These are phyloP conservation scores for Chiloscyllium punctatum DNA, from an alignment of 2,797 vertebrate species.

Conservation along the genomic window DNA sequence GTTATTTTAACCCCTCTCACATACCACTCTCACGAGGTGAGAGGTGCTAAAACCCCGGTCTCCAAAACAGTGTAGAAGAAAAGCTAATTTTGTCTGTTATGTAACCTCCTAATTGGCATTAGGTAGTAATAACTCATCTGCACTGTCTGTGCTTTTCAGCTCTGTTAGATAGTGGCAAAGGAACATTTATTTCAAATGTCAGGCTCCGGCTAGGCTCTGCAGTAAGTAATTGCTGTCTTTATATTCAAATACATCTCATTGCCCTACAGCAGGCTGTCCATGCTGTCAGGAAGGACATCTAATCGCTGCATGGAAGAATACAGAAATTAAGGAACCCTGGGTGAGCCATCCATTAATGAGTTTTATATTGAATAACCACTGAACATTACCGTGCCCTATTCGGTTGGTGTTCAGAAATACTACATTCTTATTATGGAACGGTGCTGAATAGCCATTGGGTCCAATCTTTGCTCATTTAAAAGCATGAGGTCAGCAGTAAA, in stretches of 20 bases:
- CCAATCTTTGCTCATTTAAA: neutral
- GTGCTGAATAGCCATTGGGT: conserved; percentile 2
- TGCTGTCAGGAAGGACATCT: conserved; percentile 13
- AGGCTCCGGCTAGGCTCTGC: conserved; percentile 14
- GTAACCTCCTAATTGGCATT: neutral
- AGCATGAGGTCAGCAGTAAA: conserved; percentile 20
- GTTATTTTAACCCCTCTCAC: neutral
- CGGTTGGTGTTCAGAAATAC: neutral
- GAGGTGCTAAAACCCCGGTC: neutral
- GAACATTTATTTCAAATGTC: conserved; percentile 38
- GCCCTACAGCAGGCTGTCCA: conserved; percentile 23
- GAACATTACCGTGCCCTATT: neutral
- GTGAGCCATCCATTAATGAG: conserved; percentile 13
- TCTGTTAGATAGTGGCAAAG: neutral
- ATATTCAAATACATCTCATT: conserved; percentile 24
- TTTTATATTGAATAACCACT: conserved; percentile 23
- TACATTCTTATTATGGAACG: neutral
- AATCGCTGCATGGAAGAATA: conserved; percentile 16
- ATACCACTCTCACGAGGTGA: neutral
- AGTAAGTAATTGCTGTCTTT: conserved; percentile 33
- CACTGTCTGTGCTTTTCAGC: neutral
- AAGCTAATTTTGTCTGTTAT: neutral
- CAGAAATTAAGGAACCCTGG: conserved; percentile 34
- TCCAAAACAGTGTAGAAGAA: neutral
- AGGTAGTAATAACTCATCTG: neutral